phyloP scores from a whole-genome alignment of 2,797 vertebrate species.

The Sebastes minor region DNA sequence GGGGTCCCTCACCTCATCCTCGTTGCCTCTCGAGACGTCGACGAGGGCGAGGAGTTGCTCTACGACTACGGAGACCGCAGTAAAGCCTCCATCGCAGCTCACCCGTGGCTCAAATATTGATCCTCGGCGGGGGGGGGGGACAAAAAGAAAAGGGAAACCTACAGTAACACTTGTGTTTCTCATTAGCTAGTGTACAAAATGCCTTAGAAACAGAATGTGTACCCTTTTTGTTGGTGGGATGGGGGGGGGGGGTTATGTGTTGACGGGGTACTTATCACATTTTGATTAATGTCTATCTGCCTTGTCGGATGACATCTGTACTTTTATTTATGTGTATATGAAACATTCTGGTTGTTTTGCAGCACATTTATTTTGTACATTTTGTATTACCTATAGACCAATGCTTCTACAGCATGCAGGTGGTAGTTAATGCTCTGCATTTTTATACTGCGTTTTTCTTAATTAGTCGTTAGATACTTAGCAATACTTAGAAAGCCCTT shows the following conservation, averaged over 20 bases:
- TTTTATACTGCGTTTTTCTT: constrained; percentile 82
- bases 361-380: constrained; percentile 82
- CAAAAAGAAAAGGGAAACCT: constrained; percentile 51
- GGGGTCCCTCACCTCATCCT: constrained; percentile 96
- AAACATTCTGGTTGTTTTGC: constrained; percentile 77
- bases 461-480: constrained; percentile 70
- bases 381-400: constrained; percentile 80
- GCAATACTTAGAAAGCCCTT: constrained; percentile 71
- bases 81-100: constrained; percentile 91
- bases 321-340: constrained; percentile 79
- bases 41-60: constrained; percentile 92
- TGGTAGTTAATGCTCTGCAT: constrained; percentile 76
- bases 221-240: constrained; percentile 27
- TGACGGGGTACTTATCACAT: constrained; percentile 28
- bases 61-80: constrained; percentile 98
- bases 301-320: constrained; percentile 53
- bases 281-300: constrained; percentile 63
- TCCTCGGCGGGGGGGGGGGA: background rate
- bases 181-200: constrained; percentile 69
- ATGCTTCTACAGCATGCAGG: constrained; percentile 84
- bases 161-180: constrained; percentile 57
- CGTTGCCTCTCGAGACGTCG: constrained; percentile 91
- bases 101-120: constrained; percentile 96
- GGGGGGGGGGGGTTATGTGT: constrained; percentile 3
- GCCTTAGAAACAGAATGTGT: constrained; percentile 81